These are phyloP conservation scores for Dissostichus mawsoni DNA, from an alignment of 2,113 vertebrate genomes.

Conservation along the genomic window DNA sequence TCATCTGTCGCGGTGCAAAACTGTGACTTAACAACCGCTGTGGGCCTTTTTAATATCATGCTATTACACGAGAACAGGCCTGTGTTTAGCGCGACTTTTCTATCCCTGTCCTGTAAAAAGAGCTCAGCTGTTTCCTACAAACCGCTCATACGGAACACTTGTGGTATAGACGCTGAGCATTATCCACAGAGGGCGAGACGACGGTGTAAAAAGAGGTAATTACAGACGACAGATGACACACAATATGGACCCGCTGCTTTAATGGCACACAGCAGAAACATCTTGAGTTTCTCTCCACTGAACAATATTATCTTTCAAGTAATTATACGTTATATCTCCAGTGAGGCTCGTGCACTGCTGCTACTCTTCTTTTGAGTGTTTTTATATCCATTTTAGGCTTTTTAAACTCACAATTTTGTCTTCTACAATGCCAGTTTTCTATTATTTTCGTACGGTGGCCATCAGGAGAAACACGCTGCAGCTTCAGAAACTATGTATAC, in stretches of 20 bases:
- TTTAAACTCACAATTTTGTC: constrained; percentile 2
- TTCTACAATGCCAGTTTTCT: not conserved
- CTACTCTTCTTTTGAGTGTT: constrained; percentile 20
- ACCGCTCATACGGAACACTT: constrained; percentile 73
- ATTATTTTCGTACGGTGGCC: constrained; percentile 7
- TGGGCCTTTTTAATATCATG: constrained; percentile 85
- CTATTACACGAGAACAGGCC: constrained; percentile 75
- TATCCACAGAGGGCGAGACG: constrained; percentile 66
- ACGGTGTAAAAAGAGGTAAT: constrained; percentile 79
- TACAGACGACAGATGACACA: constrained; percentile 79
- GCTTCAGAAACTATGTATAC: no score
- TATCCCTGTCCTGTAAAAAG: constrained; percentile 64
- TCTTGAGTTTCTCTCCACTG: constrained; percentile 58
- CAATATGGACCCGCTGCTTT: constrained; percentile 76
- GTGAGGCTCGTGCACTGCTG: constrained; percentile 1
- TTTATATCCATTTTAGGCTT: not conserved
- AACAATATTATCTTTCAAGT: constrained; percentile 54
- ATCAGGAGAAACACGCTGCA: not conserved
- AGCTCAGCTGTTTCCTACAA: constrained; percentile 78
- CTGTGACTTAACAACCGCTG: constrained; percentile 78
- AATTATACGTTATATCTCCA: constrained; percentile 59
- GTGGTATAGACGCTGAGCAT: constrained; percentile 60
- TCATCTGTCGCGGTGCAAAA: constrained; percentile 69
- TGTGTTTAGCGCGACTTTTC: constrained; percentile 74
- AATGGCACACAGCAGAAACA: constrained; percentile 69